These are phyloP conservation scores for Rhadinocentrus ornatus DNA, from an alignment of 2,797 vertebrate genomes.

Conservation along the genomic window DNA sequence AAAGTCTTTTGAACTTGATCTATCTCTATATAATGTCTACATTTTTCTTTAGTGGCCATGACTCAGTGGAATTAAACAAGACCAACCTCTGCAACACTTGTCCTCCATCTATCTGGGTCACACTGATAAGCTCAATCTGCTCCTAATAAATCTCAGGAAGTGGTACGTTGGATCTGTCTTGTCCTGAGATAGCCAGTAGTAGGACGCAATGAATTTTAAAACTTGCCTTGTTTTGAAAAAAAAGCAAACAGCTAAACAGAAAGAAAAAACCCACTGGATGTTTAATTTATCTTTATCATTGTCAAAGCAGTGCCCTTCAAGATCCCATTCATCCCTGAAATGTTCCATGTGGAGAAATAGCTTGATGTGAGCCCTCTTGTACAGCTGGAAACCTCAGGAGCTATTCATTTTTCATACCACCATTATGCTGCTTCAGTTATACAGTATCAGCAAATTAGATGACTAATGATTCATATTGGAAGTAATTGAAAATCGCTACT, in stretches of 20 bases:
- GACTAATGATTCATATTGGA: constrained; percentile 69
- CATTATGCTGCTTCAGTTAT: constrained; percentile 56
- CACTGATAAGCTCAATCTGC: constrained; percentile 65
- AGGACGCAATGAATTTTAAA: not conserved
- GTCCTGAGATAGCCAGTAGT: constrained; percentile 25
- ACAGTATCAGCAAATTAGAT: constrained; percentile 71
- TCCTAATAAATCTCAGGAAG: constrained; percentile 58
- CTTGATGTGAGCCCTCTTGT: constrained; percentile 11
- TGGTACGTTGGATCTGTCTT: constrained; percentile 49
- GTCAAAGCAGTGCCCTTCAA: constrained; percentile 18
- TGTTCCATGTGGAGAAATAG: constrained; percentile 23
- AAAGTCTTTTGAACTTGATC: constrained; percentile 56
- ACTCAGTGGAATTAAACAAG: constrained; percentile 71
- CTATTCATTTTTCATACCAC: constrained; percentile 52
- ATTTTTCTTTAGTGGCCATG: constrained; percentile 55
- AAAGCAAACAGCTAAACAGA: constrained; percentile 9
- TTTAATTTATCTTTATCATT: constrained; percentile 23
- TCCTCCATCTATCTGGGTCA: constrained; percentile 74
- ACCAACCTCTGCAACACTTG: constrained; percentile 54
- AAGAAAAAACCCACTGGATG: not conserved
- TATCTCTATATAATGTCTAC: constrained; percentile 56
- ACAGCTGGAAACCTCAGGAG: constrained; percentile 35
- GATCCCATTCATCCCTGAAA: constrained; percentile 41
- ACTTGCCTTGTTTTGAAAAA: constrained; percentile 7
- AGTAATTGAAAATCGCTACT: constrained; percentile 66